Evolutionary conservation across 2,797 vertebrate genomes (phyloP), one percentile per base, ranked within the genome.

Genomic region (Salarias fasciatus): DNA sequence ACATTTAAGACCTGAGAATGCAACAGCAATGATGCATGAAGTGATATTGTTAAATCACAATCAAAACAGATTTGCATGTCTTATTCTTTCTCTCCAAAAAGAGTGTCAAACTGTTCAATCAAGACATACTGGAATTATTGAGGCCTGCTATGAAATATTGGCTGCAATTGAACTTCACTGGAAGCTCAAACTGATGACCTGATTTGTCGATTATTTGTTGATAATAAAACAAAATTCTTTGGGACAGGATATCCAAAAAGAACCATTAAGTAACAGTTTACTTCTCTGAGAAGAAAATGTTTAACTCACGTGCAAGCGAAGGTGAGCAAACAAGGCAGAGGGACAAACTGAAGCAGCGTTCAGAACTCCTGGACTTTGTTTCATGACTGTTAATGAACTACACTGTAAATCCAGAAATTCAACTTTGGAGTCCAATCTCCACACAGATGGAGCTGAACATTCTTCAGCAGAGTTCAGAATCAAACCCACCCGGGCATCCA

Each of bases 1-100:
- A 51, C 11, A 48, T 11, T 68, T 61, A 57, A 75, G 60, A 77
- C 83, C 82, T 85, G 79, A 87, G 77, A 73, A 79, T 65, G 46
- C 44, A 57, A 61, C 53, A 53, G 58, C 9, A 41, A 71, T 1
- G 3, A 73, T 52, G 42, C 30, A 24, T 51, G 6, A 60, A 47
- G 62, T 38, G 0, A 59, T 53, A 52, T 0, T 10, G 12, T 3
- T 45, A 24, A 63, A 63, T 50, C 12, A 41, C 33, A 24, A 15
- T 40, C 14, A 24, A 35, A 57, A 82, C 51, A 61, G 2, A 38
- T 14, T 48, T 49, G 6, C 29, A 33, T 35, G 36, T 29, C 56
- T 47, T 56, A 18, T 43, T 30, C 50, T 28, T 44, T 54, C 5
- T 44, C 8, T 45, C 69, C 52, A 53, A 24, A 18, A 24, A 24